phyloP scores from a whole-genome alignment of 2,797 vertebrate species.

The Anomalospiza imberbis region DNA sequence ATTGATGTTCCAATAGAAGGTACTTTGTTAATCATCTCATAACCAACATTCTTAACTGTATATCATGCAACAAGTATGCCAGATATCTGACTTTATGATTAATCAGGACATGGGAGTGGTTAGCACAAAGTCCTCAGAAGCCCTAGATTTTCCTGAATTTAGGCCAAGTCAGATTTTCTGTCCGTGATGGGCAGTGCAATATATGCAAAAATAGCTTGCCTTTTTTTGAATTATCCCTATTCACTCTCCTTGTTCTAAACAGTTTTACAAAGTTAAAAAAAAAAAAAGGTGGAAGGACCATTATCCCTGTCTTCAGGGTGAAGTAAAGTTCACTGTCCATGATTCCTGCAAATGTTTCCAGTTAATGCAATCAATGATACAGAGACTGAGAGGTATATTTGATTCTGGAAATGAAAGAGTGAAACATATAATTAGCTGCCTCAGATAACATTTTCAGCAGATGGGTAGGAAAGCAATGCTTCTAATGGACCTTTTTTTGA shows the following conservation, averaged over 20 bases:
- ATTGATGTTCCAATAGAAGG: not conserved
- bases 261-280: not conserved
- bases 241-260: not conserved
- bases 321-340: not conserved
- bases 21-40: not conserved
- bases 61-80: not conserved
- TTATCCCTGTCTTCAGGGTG: not conserved
- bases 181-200: not conserved
- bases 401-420: not conserved
- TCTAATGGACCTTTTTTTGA: constrained; percentile 6
- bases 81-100: not conserved
- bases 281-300: not conserved
- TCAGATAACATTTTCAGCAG: constrained; percentile 26
- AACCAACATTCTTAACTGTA: not conserved
- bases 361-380: not conserved
- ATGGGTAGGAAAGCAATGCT: not conserved
- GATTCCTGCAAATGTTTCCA: not conserved
- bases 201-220: not conserved
- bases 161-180: not conserved
- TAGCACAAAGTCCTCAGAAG: not conserved
- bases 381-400: not conserved
- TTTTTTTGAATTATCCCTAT: not conserved
- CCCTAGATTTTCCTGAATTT: not conserved
- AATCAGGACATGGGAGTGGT: not conserved
- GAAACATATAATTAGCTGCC: constrained; percentile 9